Percentiles rank a stretch among this genome's conserved stretches.
These are phyloP conservation scores for Hozukius guyotensis DNA, from an alignment of 2,797 vertebrate species.

Conservation along the genomic window DNA sequence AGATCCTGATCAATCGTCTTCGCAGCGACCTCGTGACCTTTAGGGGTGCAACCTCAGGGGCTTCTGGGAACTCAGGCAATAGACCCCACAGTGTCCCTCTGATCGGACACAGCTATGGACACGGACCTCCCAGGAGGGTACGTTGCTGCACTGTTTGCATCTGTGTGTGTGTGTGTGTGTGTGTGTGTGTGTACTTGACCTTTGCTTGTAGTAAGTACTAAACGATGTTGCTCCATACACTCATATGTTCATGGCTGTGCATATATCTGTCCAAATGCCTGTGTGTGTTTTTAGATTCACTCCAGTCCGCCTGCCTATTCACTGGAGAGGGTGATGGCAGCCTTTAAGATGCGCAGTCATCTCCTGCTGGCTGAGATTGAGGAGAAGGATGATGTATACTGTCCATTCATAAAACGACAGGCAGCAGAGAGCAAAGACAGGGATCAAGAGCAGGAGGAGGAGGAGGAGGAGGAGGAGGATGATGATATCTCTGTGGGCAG, in stretches of 20 bases:
- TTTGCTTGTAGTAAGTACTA: background rate
- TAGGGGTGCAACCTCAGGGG: constrained; percentile 42
- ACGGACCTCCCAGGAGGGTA: constrained; percentile 82
- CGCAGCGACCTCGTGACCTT: constrained; percentile 77
- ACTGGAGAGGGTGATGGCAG: constrained; percentile 86
- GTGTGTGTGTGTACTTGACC: background rate
- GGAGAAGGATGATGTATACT: constrained; percentile 88
- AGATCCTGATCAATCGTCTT: constrained; percentile 86
- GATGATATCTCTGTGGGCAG: constrained; percentile 36
- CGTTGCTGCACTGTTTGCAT: background rate
- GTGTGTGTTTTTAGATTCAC: constrained; percentile 74
- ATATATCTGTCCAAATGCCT: constrained; percentile 31
- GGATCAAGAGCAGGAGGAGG: constrained; percentile 58
- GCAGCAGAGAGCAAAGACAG: constrained; percentile 67
- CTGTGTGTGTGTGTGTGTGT: background rate
- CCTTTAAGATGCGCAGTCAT: constrained; percentile 87
- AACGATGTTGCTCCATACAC: background rate
- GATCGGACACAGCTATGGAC: constrained; percentile 58
- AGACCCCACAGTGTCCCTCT: constrained; percentile 86
- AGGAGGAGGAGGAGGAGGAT: constrained; percentile 22
- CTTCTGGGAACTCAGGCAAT: constrained; percentile 48
- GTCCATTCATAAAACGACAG: constrained; percentile 63
- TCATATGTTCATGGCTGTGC: background rate
- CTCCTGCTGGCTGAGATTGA: constrained; percentile 87
- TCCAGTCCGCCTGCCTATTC: constrained; percentile 82